These are phyloP conservation scores for Euwallacea fornicatus DNA, from an alignment of 1,140 invertebrate genomes.

Conservation along the genomic window DNA sequence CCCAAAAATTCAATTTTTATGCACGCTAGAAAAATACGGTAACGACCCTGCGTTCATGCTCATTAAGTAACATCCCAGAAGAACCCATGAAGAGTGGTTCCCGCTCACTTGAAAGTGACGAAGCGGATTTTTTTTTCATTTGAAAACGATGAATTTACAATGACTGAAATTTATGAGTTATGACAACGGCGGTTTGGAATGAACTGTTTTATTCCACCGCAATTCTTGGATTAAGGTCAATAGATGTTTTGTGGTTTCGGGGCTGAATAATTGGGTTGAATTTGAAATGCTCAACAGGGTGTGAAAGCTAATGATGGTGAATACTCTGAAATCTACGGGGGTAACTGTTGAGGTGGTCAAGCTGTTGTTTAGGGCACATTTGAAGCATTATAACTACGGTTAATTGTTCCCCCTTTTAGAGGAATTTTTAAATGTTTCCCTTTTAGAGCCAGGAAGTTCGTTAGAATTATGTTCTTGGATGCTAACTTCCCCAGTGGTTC, in stretches of 20 bases:
- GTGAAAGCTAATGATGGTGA: neutral
- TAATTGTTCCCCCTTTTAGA: no score
- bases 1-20: no score
- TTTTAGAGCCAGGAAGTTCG: no score
- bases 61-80: neutral
- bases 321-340: no score
- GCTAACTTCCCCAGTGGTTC: no score
- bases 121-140: neutral
- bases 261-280: neutral
- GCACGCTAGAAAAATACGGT: neutral
- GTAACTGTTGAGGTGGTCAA: no score
- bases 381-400: no score
- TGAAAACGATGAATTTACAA: slow-evolving; percentile 2
- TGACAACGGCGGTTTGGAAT: slow-evolving; percentile 26
- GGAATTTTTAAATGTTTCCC: no score
- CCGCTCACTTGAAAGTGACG: neutral
- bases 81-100: neutral
- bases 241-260: neutral
- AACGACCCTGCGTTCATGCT: neutral
- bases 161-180: slow-evolving; percentile 36
- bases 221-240: slow-evolving; percentile 10
- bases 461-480: no score
- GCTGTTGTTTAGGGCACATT: no score
- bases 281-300: neutral
- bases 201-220: slow-evolving; percentile 12